Conservation (phyloP, 2,113 vertebrate species). For the Alces alces region DNA sequence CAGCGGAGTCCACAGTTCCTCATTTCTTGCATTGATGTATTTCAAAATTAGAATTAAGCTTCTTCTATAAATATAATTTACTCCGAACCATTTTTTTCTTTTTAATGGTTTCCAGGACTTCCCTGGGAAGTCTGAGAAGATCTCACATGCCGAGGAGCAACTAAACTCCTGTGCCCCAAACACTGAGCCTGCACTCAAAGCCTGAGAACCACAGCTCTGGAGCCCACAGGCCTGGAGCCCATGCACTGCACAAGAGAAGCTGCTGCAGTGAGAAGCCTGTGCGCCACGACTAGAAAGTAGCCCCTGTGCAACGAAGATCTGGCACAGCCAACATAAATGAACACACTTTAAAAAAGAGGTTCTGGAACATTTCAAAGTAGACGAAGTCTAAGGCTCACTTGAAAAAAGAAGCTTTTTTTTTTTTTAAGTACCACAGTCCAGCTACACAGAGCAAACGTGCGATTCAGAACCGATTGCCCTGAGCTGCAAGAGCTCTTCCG, state of each 20-base stretch:
- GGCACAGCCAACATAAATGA: not conserved
- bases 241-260: not conserved
- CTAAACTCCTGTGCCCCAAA: not conserved
- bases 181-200: not conserved
- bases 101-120: not conserved
- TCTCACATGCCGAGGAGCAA: not conserved
- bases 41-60: not conserved
- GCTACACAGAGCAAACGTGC: not conserved
- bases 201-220: not conserved
- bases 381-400: not conserved
- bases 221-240: not conserved
- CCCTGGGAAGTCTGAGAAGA: not conserved
- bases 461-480: not conserved
- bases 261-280: not conserved
- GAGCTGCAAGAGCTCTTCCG: not conserved
- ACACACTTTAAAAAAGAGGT: not conserved
- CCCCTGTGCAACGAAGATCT: not conserved
- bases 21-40: not conserved
- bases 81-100: not conserved
- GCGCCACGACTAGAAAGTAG: not conserved
- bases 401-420: not conserved
- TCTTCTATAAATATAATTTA: not conserved
- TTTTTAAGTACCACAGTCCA: not conserved
- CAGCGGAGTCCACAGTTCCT: not conserved
- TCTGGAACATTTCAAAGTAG: not conserved